These are phyloP conservation scores for Sebastes steindachneri DNA, from an alignment of 2,797 vertebrate species.

Conservation along the genomic window DNA sequence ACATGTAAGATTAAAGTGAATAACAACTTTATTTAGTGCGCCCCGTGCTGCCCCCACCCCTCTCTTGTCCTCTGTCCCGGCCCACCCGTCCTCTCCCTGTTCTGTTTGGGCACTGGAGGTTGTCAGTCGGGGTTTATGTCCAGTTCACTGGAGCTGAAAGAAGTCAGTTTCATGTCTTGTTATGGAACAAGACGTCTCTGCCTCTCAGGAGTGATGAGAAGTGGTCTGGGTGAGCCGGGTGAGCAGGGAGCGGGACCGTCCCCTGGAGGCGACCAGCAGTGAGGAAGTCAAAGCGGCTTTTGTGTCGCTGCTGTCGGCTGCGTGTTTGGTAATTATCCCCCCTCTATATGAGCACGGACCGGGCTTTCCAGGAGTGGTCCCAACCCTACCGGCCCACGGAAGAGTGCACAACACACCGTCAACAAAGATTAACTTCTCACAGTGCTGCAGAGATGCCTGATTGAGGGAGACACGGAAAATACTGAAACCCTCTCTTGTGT, in stretches of 20 bases:
- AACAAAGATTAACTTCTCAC: slow-evolving; percentile 80
- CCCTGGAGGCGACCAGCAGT: slow-evolving; percentile 82
- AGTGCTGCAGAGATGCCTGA: slow-evolving; percentile 60
- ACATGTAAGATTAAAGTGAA: slow-evolving; percentile 64
- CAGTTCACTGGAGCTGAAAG: slow-evolving; percentile 90
- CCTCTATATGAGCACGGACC: slow-evolving; percentile 72
- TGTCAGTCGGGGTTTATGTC: slow-evolving; percentile 87
- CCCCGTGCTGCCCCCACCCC: slow-evolving; percentile 49
- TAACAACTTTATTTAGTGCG: slow-evolving; percentile 79
- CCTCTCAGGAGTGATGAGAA: slow-evolving; percentile 79
- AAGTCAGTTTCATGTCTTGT: slow-evolving; percentile 89
- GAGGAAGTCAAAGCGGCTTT: slow-evolving; percentile 88
- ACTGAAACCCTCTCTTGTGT: slow-evolving; percentile 35
- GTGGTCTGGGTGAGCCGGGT: slow-evolving; percentile 70
- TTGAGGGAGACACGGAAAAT: slow-evolving; percentile 55
- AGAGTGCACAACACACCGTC: slow-evolving; percentile 76
- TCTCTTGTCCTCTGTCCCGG: slow-evolving; percentile 64
- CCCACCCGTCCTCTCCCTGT: slow-evolving; percentile 77
- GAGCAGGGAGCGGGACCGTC: slow-evolving; percentile 71
- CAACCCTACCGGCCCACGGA: slow-evolving; percentile 63
- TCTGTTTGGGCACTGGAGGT: slow-evolving; percentile 83
- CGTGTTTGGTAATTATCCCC: slow-evolving; percentile 86
- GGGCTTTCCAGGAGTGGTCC: slow-evolving; percentile 73
- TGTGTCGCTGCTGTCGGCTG: slow-evolving; percentile 82
- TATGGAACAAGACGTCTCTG: slow-evolving; percentile 87